Evolutionary conservation across 2,888 invertebrate species (phyloP), one percentile per base, ranked within the genome.

Genomic region (Andrena dorsata): DNA sequence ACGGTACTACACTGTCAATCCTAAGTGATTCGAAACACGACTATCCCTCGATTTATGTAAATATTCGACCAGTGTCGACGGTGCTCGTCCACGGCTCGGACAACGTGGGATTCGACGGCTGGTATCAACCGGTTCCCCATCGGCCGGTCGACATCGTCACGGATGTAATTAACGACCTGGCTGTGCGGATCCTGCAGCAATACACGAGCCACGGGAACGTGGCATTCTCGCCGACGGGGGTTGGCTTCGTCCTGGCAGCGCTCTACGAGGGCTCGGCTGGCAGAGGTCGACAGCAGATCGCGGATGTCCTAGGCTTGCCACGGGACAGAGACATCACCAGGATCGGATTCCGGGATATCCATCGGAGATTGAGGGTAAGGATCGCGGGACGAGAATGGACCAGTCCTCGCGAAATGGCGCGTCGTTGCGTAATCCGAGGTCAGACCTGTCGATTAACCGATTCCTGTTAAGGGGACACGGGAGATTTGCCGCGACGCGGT

Each of bases 171-270:
- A 98, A 98, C 93, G 96, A 96, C 91, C 95, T 98, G 66, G 95
- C 95, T 89, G 95, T 95, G 88, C 94, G 94, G 86, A 90, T 93
- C 16, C 90, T 94, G 10, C 92, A 92, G 74, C 91, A 92, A 72
- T 93, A 93, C 78, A 80, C 89, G 16, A 85, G 88, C 5, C 82
- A 86, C 49, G 93, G 93, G 68, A 98, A 98, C 93, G 96, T 97
- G 73, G 98, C 97, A 4, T 96, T 98, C 92, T 98, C 98, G 0
- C 98, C 98, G 10, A 97, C 97, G 85, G 97, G 98, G 2, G 94
- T 97, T 79, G 96, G 96, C 90, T 97, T 97, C 88, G 97, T 98
- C 32, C 94, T 98, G 88, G 95, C 97, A 75, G 97, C 97, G 2
- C 94, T 98, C 20, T 97, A 96, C 92, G 98, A 98, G 93, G 98